A percentile compares a stretch with the other conserved stretches of the same genome.
Evolutionary conservation across 2,113 vertebrate genomes (phyloP).

Genomic region (Cyprinus carpio): DNA sequence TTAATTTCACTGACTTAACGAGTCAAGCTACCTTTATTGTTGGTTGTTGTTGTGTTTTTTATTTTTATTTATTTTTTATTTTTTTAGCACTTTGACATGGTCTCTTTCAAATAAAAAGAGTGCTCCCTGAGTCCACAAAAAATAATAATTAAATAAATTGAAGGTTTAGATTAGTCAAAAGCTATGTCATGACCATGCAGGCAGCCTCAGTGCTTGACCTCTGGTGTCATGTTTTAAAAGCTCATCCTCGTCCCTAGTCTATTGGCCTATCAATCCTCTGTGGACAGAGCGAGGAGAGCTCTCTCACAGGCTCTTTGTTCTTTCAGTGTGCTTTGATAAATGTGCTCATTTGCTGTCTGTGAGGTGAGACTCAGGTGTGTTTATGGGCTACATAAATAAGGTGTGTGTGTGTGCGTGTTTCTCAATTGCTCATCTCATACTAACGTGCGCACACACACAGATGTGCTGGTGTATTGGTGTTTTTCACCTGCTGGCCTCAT

Average conservation of each 20-base stretch:
- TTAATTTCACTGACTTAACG: too few species aligned
- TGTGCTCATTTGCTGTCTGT: conserved; percentile 1
- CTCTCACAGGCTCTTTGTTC: neutral
- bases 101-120: too few species aligned
- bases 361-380: conserved; percentile 10
- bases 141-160: too few species aligned
- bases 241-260: conserved; percentile 1
- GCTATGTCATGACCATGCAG: neutral
- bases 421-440: neutral
- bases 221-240: conserved; percentile 9
- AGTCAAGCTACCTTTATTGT: too few species aligned
- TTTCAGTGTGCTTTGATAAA: conserved; percentile 14
- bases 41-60: too few species aligned
- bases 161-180: neutral
- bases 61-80: too few species aligned
- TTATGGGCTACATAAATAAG: conserved; percentile 10
- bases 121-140: too few species aligned
- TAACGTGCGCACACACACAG: neutral
- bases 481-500: conserved; percentile 20
- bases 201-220: neutral
- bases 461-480: neutral
- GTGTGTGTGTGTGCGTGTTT: neutral
- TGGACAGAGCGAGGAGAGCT: conserved; percentile 2
- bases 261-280: conserved; percentile 10
- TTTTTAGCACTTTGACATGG: neutral